Evolutionary conservation across 1,140 invertebrate genomes (phyloP).

Genomic region (Drosophila ironensis): DNA sequence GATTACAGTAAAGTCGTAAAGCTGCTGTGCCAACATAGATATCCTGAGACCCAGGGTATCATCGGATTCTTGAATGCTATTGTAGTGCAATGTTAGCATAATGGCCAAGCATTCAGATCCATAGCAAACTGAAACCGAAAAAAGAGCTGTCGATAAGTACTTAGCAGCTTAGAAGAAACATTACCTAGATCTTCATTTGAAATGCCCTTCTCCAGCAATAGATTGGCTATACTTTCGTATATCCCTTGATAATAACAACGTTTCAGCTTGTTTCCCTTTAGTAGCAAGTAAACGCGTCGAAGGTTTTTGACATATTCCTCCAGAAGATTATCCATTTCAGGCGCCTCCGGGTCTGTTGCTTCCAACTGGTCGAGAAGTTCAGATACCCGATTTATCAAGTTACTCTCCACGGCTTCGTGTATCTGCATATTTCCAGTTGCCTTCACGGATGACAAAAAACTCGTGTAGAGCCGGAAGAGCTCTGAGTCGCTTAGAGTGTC

Average conservation of each 20-base stretch:
- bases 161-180: background rate
- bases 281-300: constrained; percentile 21
- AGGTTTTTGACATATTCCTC: constrained; percentile 9
- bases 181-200: constrained; percentile 24
- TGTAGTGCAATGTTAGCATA: constrained; percentile 24
- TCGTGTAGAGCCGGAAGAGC: constrained; percentile 17
- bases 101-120: constrained; percentile 52
- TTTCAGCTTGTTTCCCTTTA: constrained; percentile 25
- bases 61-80: background rate
- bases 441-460: constrained; percentile 24
- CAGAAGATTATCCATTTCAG: background rate
- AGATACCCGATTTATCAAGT: constrained; percentile 11
- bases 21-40: constrained; percentile 2
- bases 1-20: constrained; percentile 19
- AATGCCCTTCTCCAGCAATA: constrained; percentile 7
- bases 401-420: constrained; percentile 1
- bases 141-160: background rate
- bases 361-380: constrained; percentile 4
- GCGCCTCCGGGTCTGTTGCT: background rate
- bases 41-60: background rate
- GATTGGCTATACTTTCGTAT: constrained; percentile 14
- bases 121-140: constrained; percentile 20
- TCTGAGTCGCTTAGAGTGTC: constrained; percentile 27
- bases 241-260: constrained; percentile 9
- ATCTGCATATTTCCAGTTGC: constrained; percentile 32